Base-by-base conservation (phyloP, 2,888 invertebrate genomes). In the Latrodectus elegans region DNA sequence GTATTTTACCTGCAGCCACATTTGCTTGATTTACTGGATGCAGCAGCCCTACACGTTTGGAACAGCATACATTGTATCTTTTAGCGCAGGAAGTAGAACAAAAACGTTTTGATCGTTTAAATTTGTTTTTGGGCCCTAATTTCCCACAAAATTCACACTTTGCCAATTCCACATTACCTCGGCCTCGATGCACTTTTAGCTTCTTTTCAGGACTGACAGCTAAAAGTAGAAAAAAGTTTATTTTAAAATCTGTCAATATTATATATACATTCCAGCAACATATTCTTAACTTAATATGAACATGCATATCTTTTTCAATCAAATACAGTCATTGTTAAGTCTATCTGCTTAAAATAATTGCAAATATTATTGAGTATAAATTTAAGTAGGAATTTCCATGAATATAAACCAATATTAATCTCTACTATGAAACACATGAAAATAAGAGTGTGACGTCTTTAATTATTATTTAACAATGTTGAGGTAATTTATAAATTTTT, bases 71-170 rank as follows among this genome's bases (percentile, higher is more conserved):
- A 90, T 92, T 93, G 92, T 91, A 94, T 94, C 94, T 94, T 92
- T 94, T 95, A 80, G 95, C 95, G 92, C 96, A 96, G 49, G 94
- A 93, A 51, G 95, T 94, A 2, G 96, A 95, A 91, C 96, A 96
- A 91, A 95, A 96, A 70, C 95, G 93, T 91, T 95, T 95, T 78
- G 94, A 94, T 90, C 95, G 95, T 92, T 95, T 95, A 91, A 96
- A 94, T 91, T 95, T 95, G 8, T 94, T 92, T 84, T 94, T 93
- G 75, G 94, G 92, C 91, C 94, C 95, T 17, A 94, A 92, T 90
- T 94, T 95, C 60, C 95, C 95, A 91, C 96, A 96, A 89, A 94
- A 94, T 92, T 96, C 96, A 91, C 96, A 96, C 75, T 89, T 89
- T 68, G 89, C 89, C 65, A 89, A 75, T 86, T 89, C 89, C 74